A percentile compares a stretch with the other conserved stretches of the same genome.
phyloP scores from a whole-genome alignment of 2,113 vertebrate species.

The Crotalus viridis region DNA sequence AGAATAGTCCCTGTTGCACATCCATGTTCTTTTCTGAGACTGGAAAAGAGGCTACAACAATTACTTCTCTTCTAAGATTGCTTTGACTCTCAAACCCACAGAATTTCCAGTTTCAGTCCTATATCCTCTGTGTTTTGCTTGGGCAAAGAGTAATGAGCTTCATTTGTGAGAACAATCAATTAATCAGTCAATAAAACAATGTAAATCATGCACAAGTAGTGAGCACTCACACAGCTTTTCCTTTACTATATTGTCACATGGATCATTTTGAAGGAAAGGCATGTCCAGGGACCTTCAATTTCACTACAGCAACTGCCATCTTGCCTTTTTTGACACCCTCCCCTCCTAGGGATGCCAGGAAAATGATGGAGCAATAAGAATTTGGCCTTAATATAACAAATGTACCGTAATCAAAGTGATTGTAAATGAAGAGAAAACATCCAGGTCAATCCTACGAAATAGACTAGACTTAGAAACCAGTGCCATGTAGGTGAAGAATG shows the following conservation, averaged over 20 bases:
- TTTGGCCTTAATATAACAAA: background rate
- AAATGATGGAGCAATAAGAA: background rate
- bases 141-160: background rate
- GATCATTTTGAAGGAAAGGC: background rate
- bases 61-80: background rate
- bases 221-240: background rate
- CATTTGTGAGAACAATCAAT: background rate
- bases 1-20: fast-evolving
- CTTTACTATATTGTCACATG: background rate
- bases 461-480: background rate
- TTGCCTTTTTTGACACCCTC: background rate
- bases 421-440: background rate
- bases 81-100: background rate
- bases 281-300: background rate
- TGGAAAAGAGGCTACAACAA: background rate
- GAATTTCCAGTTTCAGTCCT: background rate
- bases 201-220: background rate
- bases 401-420: background rate
- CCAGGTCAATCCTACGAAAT: background rate
- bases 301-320: background rate
- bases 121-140: background rate
- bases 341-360: background rate
- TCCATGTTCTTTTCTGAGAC: background rate
- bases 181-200: background rate
- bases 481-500: background rate